Conservation (phyloP, 2,113 vertebrate genomes). For the Ivindomyrus marchei region DNA sequence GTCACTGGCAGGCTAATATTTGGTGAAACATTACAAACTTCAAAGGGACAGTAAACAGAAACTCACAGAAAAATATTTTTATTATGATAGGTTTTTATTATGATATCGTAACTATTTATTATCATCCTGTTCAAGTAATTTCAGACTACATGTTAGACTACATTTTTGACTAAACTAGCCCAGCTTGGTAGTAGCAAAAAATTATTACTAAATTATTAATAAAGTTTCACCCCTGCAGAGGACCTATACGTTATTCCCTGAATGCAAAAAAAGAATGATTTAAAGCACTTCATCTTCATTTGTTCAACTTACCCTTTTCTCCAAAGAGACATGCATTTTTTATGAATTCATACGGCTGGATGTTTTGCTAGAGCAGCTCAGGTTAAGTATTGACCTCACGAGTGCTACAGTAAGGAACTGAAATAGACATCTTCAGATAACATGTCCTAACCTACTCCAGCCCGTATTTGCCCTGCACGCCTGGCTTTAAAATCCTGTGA, state of each 20-base stretch:
- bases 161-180: too few relatives aligned
- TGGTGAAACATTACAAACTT: background rate
- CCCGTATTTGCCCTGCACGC: background rate
- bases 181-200: background rate
- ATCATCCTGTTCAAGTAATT: background rate
- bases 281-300: background rate
- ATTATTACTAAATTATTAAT: background rate
- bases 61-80: background rate
- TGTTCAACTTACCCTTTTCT: background rate
- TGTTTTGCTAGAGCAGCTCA: background rate
- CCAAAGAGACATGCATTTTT: background rate
- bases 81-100: background rate
- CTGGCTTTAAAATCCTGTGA: background rate
- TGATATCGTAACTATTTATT: too few relatives aligned
- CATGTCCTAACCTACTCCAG: background rate
- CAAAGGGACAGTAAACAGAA: background rate
- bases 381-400: background rate
- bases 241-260: background rate
- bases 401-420: background rate
- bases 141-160: too few relatives aligned
- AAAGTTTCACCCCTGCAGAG: background rate
- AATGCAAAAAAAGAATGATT: background rate
- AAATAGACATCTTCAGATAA: background rate
- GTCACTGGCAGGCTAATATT: background rate
- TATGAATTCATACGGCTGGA: background rate